phyloP scores from a whole-genome alignment of 1,140 invertebrate genomes.

The Anastrepha obliqua region DNA sequence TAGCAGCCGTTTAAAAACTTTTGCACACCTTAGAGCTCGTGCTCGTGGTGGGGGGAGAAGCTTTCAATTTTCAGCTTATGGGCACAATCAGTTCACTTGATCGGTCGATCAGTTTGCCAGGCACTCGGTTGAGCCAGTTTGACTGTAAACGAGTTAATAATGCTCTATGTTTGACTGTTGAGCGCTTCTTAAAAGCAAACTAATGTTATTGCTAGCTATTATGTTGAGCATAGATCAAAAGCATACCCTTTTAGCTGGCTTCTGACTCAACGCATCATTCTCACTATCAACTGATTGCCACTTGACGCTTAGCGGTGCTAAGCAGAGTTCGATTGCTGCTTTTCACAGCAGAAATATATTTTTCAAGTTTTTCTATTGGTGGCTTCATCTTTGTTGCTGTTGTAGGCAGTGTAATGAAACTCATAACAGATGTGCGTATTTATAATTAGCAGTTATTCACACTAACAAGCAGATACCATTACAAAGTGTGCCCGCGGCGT shows the following conservation, averaged over 20 bases:
- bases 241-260: not conserved
- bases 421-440: conserved; percentile 12
- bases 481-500: too few species aligned
- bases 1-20: conserved; percentile 19
- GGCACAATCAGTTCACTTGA: conserved; percentile 3
- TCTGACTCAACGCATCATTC: not conserved
- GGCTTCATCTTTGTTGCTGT: not conserved
- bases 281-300: not conserved
- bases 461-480: too few species aligned
- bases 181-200: not conserved
- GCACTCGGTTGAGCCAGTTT: not conserved
- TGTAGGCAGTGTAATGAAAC: not conserved
- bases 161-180: not conserved
- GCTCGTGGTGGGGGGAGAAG: not conserved
- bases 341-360: not conserved
- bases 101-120: not conserved
- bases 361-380: not conserved
- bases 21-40: conserved; percentile 17
- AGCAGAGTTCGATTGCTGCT: not conserved
- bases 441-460: not conserved
- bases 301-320: not conserved
- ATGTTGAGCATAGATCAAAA: not conserved
- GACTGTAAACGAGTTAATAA: not conserved
- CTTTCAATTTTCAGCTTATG: conserved; percentile 2
- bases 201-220: not conserved